A percentile compares a stretch with the other conserved stretches of the same genome.
phyloP scores from a whole-genome alignment of 2,888 invertebrate genomes.

The Auanema freiburgensis region DNA sequence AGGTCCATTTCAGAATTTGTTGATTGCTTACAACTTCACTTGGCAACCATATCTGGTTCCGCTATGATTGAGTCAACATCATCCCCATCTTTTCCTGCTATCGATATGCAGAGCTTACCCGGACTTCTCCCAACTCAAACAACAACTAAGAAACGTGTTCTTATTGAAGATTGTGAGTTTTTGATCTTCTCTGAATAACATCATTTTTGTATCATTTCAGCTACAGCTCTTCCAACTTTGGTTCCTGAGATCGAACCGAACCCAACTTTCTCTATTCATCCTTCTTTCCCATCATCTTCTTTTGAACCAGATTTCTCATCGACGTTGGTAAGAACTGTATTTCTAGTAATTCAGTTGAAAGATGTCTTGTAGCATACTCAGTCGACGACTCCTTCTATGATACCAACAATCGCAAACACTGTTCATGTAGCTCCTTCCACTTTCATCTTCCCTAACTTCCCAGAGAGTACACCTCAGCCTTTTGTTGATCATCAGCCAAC shows the following conservation, averaged over 20 bases:
- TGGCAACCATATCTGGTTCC: conserved; percentile 24
- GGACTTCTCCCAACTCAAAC: not conserved
- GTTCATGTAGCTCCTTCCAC: conserved; percentile 19
- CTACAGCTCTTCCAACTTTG: conserved; percentile 14
- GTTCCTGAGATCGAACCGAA: conserved; percentile 5
- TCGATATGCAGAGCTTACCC: conserved; percentile 26
- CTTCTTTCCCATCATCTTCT: conserved; percentile 8
- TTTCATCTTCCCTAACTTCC: conserved; percentile 40
- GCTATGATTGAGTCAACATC: conserved; percentile 17
- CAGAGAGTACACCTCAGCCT: conserved; percentile 28
- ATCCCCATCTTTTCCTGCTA: conserved; percentile 32
- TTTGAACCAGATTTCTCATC: conserved; percentile 5
- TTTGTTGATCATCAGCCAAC: conserved; percentile 19
- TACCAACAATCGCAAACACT: conserved; percentile 1
- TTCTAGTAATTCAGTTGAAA: too few species aligned
- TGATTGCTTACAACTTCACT: conserved; percentile 43
- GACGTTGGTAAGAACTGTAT: not conserved
- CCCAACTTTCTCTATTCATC: conserved; percentile 19
- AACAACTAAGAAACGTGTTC: not conserved
- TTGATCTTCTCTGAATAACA: too few species aligned
- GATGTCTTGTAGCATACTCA: too few species aligned
- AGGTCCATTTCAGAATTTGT: too few species aligned
- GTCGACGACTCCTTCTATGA: too few species aligned
- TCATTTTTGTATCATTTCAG: not conserved
- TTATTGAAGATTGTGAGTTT: too few species aligned